Evolutionary conservation across 2,113 vertebrate species (phyloP).

Genomic region (Callorhinus ursinus): DNA sequence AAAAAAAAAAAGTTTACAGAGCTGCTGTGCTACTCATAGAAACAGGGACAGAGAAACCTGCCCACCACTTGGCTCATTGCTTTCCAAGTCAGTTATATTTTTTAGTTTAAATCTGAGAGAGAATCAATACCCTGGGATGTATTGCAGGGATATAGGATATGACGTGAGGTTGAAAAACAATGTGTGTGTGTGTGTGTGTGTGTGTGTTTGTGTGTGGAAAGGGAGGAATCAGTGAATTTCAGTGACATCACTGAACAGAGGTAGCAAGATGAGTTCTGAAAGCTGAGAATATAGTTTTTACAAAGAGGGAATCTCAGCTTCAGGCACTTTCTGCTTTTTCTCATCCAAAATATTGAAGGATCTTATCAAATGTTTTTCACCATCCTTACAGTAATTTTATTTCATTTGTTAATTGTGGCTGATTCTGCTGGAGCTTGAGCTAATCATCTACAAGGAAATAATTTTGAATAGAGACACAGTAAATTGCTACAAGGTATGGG

Average conservation of each 20-base stretch:
- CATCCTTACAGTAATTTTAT: background rate
- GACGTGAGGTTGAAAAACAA: background rate
- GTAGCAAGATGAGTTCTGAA: background rate
- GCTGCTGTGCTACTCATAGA: background rate
- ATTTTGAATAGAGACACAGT: background rate
- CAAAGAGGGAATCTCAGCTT: background rate
- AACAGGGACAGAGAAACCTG: background rate
- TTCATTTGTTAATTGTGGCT: background rate
- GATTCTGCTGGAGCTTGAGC: background rate
- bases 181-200: background rate
- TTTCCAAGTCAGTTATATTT: conserved; percentile 26
- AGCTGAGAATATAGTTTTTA: background rate
- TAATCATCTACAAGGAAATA: background rate
- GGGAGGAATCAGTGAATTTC: background rate
- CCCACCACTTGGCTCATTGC: background rate
- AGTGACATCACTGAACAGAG: background rate
- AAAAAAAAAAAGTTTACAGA: background rate
- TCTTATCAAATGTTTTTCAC: conserved; percentile 11
- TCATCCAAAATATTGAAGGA: background rate
- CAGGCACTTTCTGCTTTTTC: background rate
- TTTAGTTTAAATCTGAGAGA: conserved; percentile 59
- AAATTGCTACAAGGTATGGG: background rate
- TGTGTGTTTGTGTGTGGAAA: background rate
- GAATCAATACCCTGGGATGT: conserved; percentile 45
- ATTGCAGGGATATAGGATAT: background rate